Conservation (phyloP, 2,113 vertebrate genomes). For the Hippocampus abdominalis region DNA sequence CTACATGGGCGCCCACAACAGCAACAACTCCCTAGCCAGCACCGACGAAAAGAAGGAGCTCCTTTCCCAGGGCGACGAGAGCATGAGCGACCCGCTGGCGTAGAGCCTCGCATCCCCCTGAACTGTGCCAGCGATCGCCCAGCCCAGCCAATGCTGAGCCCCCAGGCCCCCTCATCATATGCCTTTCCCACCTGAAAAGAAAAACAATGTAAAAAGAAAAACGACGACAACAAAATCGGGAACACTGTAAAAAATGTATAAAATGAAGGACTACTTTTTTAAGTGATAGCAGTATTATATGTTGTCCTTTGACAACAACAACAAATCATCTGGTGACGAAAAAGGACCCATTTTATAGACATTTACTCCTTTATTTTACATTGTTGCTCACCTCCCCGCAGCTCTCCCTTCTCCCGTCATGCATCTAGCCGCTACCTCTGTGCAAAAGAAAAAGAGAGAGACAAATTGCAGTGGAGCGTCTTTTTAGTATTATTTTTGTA, state of each 20-base stretch:
- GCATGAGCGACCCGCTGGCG: slow-evolving; percentile 83
- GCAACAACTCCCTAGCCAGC: slow-evolving; percentile 94
- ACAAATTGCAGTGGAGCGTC: slow-evolving; percentile 64
- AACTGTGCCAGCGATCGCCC: slow-evolving; percentile 46
- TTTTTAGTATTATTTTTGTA: slow-evolving; percentile 77
- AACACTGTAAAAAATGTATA: slow-evolving; percentile 97
- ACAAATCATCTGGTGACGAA: slow-evolving; percentile 69
- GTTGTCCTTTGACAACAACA: slow-evolving; percentile 75
- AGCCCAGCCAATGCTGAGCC: slow-evolving; percentile 62
- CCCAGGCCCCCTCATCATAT: slow-evolving; percentile 55
- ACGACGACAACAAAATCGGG: slow-evolving; percentile 55
- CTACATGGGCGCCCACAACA: slow-evolving; percentile 95
- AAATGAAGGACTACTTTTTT: slow-evolving; percentile 99
- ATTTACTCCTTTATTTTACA: slow-evolving; percentile 70
- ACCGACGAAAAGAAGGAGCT: slow-evolving; percentile 96
- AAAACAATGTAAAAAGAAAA: slow-evolving; percentile 30
- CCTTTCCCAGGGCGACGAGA: slow-evolving; percentile 83
- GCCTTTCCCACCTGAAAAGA: slow-evolving; percentile 65
- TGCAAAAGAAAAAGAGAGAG: slow-evolving; percentile 68
- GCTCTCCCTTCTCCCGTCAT: slow-evolving; percentile 50
- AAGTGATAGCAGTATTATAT: slow-evolving; percentile 98
- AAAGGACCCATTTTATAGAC: slow-evolving; percentile 70
- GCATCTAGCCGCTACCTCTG: slow-evolving; percentile 80
- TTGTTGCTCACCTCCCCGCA: slow-evolving; percentile 61
- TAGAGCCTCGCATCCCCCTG: slow-evolving; percentile 65